Conservation (phyloP, 2,888 invertebrate species). For the Schizaphis graminum region DNA sequence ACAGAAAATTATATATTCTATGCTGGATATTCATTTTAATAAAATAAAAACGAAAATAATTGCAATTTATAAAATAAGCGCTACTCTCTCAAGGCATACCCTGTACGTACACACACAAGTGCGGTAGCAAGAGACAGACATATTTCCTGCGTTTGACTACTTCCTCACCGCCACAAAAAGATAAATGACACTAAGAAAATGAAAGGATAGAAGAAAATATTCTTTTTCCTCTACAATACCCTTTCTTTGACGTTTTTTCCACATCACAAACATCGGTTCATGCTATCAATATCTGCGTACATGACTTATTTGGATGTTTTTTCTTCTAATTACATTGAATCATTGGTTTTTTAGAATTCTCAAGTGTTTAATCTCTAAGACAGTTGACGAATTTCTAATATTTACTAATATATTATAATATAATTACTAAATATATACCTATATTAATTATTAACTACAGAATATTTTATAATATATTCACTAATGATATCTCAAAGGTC, state of each 20-base stretch:
- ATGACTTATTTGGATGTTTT: slow-evolving; percentile 40
- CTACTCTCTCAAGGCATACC: background rate
- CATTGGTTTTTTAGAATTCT: background rate
- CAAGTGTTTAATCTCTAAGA: background rate
- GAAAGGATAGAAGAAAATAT: slow-evolving; percentile 42
- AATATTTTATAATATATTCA: background rate
- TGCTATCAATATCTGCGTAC: slow-evolving; percentile 9
- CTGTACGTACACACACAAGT: background rate
- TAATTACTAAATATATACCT: background rate
- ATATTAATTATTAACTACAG: background rate
- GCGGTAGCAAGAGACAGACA: background rate
- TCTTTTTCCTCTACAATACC: background rate
- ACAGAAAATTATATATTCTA: background rate
- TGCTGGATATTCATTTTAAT: background rate
- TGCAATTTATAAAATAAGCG: background rate
- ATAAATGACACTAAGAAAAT: slow-evolving; percentile 42
- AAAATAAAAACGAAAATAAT: slow-evolving; percentile 25
- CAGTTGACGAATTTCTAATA: background rate
- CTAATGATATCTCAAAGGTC: background rate
- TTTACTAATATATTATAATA: background rate
- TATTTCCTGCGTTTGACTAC: slow-evolving; percentile 41
- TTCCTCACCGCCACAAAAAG: background rate
- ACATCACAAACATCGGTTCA: slow-evolving; percentile 39
- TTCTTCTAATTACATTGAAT: background rate
- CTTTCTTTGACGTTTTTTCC: slow-evolving; percentile 38